Base-by-base conservation (phyloP, 2,888 invertebrate genomes). In the Hetaerina titia region DNA sequence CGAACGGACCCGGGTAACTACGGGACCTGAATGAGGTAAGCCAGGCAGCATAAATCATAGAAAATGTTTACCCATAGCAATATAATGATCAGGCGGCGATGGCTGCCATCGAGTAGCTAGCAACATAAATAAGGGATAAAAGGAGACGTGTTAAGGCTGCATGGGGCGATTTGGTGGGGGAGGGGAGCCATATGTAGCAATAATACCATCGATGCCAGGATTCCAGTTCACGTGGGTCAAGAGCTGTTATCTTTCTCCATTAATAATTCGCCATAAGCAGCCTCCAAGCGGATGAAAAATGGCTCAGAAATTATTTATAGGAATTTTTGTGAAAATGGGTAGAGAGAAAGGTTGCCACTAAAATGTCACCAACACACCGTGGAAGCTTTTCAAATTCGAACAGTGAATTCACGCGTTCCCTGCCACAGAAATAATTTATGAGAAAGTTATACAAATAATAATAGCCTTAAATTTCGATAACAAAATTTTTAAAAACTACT, bases 51-150 rank as follows among this genome's bases (percentile, higher is more conserved):
- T 81, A 31, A 81, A 81, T 64, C 92, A 64, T 56, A 89, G 89
- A 89, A 89, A 89, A 89, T 89, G 57, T 57, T 58, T 56, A 69
- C 69, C 45, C 56, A 22, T 22, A 60, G 64, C 64, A 74, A 92
- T 56, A 81, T 81, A 81, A 81, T 81, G 81, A 5, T 11, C 81
- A 31, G 31, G 31, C 31, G 8, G 31, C 25, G 31, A 81, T 31
- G 81, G 81, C 9, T 31, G 81, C 31, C 13, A 81, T 81, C 81
- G 81, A 81, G 81, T 25, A 15, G 31, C 81, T 81, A 31, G 81
- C 81, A 45, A 45, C 45, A 31, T 31, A 81, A 31, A 81, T 81
- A 31, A 81, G 81, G 13, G 81, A 81, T 81, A 81, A 81, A 81
- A 31, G 81, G 81, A 15, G 15, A 31, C 25, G 13, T 31, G 81